Base-by-base conservation (phyloP, 2,888 invertebrate genomes). In the Orthonychiurus folsomi region DNA sequence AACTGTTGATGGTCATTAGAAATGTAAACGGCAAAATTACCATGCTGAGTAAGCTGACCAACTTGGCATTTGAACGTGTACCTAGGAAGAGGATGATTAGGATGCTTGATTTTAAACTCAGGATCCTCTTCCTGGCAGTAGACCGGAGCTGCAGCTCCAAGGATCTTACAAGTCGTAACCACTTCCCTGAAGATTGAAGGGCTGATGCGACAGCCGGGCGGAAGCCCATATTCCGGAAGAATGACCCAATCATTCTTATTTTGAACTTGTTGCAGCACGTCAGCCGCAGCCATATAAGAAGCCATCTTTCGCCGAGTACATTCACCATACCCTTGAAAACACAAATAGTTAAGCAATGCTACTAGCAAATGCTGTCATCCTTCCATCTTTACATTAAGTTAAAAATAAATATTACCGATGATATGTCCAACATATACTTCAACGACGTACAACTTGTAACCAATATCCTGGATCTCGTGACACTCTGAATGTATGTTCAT, bases 251-350 rank as follows among this genome's bases (percentile, higher is more conserved):
- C 53, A 2, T 27, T n/a, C 18, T 25, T 28, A 15, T 56, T 62
- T 23, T 47, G 28, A n/a, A 65, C 63, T 24, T 63, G 60, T 28
- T 68, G 63, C 27, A 70, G 25, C 1, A 68, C 12, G 26, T 70
- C 68, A 5, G 66, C 62, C 12, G 70, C 65, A 48, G 70, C 68
- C 62, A 70, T 57, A 58, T 70, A 68, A 15, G 56, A 26, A 2
- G 68, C 68, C 23, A 68, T 56, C 23, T 60, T 50, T 50, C 62
- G 62, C 1, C 59, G 63, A 3, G 60, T 15, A 1, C 64, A 62
- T 61, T 70, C 68, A 9, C 68, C 70, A 56, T 65, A 25, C 1
- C 69, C 69, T 68, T 21, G 21, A 28, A 63, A 52, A n/a, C n/a
- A n/a, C n/a, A n/a, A n/a, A n/a, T n/a, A n/a, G n/a, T n/a, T n/a